Evolutionary conservation across 2,113 vertebrate species (phyloP), one percentile per base, ranked within the genome.

Genomic region (Bagarius yarrelli): DNA sequence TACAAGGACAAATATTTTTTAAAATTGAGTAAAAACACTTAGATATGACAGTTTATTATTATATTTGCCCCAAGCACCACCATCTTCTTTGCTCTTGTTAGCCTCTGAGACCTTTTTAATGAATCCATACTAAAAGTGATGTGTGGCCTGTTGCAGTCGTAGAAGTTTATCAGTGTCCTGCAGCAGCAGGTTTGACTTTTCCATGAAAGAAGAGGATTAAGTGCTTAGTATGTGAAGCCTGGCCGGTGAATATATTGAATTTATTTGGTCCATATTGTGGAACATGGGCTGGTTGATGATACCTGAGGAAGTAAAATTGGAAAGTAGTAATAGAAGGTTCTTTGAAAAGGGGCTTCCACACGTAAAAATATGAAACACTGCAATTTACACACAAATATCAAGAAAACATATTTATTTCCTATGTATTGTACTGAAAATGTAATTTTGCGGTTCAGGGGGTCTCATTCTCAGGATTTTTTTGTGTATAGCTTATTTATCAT

Each of bases 151-250:
- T 56, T 9, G 21, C 5, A 59, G 56, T 25, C 18, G 23, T 59
- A 25, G 56, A n/a, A n/a, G 23, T 74, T 75, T 75, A 75, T 75
- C 73, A 21, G 55, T 23, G 53, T 75, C 30, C 19, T n/a, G 53
- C 73, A 75, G 73, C 32, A 75, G 71, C 32, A 32, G 52, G 71
- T 59, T 59, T n/a, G 40, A 44, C 40, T 25, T 75, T 59, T 25
- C 32, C 14, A 12, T 59, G 55, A 8, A 5, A 36, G 55, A 53
- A 75, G 25, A 36, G 55, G 44, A 55, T 75, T 75, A 75, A 59
- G 73, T 44, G 55, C 73, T 36, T 34, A 36, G 53, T 32, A 36
- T 57, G 23, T 21, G 72, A 40, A 57, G 53, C 34, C 72, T 59
- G 34, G 73, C 73, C 32, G 5, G 32, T 15, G 30, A 23, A 25